Percentiles rank a stretch among this genome's conserved stretches.
phyloP scores from a whole-genome alignment of 2,113 vertebrate species.

The Amphilophus citrinellus region DNA sequence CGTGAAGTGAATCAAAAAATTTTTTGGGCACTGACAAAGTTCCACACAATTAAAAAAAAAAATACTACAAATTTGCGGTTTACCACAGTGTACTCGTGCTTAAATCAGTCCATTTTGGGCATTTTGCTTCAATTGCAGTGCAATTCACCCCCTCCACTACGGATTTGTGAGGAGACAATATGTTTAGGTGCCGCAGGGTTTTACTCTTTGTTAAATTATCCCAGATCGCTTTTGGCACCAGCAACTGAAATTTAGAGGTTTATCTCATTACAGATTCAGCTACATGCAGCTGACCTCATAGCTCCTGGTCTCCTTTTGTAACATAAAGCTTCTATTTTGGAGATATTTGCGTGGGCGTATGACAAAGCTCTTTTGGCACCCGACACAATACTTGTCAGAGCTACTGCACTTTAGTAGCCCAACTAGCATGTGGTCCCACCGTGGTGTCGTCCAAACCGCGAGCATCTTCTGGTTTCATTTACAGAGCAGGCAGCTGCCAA shows the following conservation, averaged over 20 bases:
- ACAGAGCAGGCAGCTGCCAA: constrained; percentile 78
- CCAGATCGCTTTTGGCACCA: constrained; percentile 61
- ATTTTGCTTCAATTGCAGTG: constrained; percentile 50
- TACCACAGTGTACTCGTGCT: neutral
- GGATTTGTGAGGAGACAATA: constrained; percentile 69
- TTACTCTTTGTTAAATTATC: constrained; percentile 72
- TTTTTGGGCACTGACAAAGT: constrained; percentile 18
- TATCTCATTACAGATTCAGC: constrained; percentile 70
- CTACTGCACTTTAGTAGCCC: constrained; percentile 76
- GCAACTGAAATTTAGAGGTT: constrained; percentile 62
- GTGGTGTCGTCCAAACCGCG: constrained; percentile 75
- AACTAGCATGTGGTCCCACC: constrained; percentile 79
- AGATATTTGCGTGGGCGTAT: constrained; percentile 75
- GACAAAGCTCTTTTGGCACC: constrained; percentile 78
- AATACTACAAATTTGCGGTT: constrained; percentile 23
- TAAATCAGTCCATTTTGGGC: constrained; percentile 26
- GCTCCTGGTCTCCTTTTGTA: constrained; percentile 67
- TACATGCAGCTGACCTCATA: constrained; percentile 72
- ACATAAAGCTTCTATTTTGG: constrained; percentile 70
- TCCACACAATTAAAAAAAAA: neutral
- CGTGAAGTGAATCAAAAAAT: constrained; percentile 14
- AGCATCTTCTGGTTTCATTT: constrained; percentile 84
- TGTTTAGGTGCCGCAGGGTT: constrained; percentile 66
- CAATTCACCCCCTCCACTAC: constrained; percentile 52
- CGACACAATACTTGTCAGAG: constrained; percentile 78